phyloP scores from a whole-genome alignment of 2,113 vertebrate genomes.

The Gasterosteus aculeatus region DNA sequence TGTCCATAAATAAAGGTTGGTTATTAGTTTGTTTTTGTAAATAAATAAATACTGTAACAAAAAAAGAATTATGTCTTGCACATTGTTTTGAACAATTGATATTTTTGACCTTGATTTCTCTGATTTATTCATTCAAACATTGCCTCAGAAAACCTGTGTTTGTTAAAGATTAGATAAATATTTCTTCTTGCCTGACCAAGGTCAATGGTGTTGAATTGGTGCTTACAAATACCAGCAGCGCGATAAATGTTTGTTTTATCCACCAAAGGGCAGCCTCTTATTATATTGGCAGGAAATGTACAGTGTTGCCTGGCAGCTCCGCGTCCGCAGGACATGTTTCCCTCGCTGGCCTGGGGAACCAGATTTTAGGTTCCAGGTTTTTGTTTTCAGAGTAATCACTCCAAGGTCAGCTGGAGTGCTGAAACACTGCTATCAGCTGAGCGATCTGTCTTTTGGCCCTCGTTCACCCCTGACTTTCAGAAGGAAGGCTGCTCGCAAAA shows the following conservation, averaged over 20 bases:
- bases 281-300: constrained; percentile 20
- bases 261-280: not conserved
- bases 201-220: constrained; percentile 9
- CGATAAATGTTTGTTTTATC: constrained; percentile 10
- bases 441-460: constrained; percentile 64
- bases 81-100: not conserved
- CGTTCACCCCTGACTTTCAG: constrained; percentile 54
- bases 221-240: constrained; percentile 10
- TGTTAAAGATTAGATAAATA: constrained; percentile 22
- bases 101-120: constrained; percentile 11
- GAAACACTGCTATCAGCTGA: constrained; percentile 70
- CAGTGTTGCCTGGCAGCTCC: constrained; percentile 34
- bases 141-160: not conserved
- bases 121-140: not conserved
- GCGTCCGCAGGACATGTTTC: constrained; percentile 36
- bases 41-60: not conserved
- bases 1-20: not conserved
- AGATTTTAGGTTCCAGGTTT: constrained; percentile 68
- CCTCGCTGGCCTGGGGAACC: constrained; percentile 33
- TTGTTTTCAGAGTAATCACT: constrained; percentile 75
- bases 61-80: not conserved
- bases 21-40: not conserved
- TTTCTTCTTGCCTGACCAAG: not conserved
- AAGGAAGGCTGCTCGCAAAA: constrained; percentile 44
- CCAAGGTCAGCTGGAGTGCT: constrained; percentile 72